These are phyloP conservation scores for Pavo muticus DNA, from an alignment of 2,113 vertebrate genomes.

Conservation along the genomic window DNA sequence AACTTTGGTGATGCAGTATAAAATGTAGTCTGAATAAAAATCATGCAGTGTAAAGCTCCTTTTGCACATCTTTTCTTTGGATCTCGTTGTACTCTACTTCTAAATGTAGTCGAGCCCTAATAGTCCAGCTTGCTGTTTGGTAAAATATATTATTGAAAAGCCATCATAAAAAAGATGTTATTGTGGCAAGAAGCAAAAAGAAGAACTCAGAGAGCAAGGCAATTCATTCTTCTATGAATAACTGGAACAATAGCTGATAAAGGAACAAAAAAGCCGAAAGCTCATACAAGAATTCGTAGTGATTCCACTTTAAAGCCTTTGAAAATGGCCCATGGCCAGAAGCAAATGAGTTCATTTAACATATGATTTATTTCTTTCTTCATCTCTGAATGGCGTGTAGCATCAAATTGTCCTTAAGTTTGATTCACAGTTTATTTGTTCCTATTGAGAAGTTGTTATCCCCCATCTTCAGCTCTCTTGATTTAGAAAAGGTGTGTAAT, in stretches of 20 bases:
- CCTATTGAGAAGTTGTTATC: neutral
- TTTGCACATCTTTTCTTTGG: neutral
- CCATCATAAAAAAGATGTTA: neutral
- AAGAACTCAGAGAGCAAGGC: neutral
- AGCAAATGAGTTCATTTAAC: conserved; percentile 59
- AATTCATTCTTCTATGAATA: neutral
- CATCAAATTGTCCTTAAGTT: conserved; percentile 29
- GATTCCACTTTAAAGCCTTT: conserved; percentile 36
- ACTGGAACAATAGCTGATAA: conserved; percentile 42
- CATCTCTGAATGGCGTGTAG: conserved; percentile 31
- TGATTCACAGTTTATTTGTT: conserved; percentile 40
- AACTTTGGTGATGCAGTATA: neutral
- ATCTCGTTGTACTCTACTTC: conserved; percentile 6
- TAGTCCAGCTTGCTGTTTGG: neutral
- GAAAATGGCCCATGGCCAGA: conserved; percentile 42
- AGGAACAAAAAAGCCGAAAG: conserved; percentile 39
- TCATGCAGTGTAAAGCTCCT: neutral
- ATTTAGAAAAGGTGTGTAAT: neutral
- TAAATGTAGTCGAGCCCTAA: neutral
- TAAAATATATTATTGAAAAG: conserved; percentile 26
- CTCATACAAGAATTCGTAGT: conserved; percentile 19
- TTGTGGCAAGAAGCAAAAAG: neutral
- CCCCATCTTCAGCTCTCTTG: neutral
- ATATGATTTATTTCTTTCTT: conserved; percentile 34
- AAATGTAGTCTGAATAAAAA: neutral